Base-by-base conservation (phyloP, 1,140 invertebrate genomes). In the Artemia franciscana region DNA sequence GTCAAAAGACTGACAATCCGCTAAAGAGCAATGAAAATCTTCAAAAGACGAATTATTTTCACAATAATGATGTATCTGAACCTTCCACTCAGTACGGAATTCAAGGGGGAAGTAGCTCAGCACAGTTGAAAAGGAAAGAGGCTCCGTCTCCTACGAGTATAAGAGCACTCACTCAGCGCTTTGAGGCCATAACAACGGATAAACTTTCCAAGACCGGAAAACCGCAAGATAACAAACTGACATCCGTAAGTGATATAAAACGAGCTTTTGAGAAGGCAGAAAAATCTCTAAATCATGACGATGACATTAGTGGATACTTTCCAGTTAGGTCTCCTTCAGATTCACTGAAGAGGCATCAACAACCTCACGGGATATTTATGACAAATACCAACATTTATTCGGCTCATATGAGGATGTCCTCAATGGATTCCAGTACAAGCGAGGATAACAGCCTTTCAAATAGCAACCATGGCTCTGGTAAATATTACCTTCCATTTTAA, bases 241-340 rank as follows among this genome's bases (percentile, higher is more conserved):
- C 68, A 24, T 78, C 76, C 63, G 78, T 80, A 0, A 79, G 75
- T 25, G 80, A 81, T 65, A 78, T 83, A 66, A 75, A 78, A 63
- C 79, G 78, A 62, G 79, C 78, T 25, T 76, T 82, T 65, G 81
- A 82, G 66, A 79, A 77, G 62, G 66, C 71, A 0, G 77, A 77
- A 7, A 65, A 64, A 60, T 60, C 57, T 63, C 65, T 64, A 5
- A 63, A 67, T 39, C 67, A 67, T 3, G 63, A 51, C 5, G 65
- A 64, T 18, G 61, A 28, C 60, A 62, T 51, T 26, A 65, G 66
- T 25, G 66, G 67, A 24, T 65, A 64, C 24, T 61, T n/a, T 12
- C 60, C 23, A n/a, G 21, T 12, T 3, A 12, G 21, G 3, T 51
- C 39, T 12, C 39, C 39, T 2, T 18, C 39, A 3, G 21, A 51